A percentile compares a stretch with the other conserved stretches of the same genome.
phyloP scores from a whole-genome alignment of 2,797 vertebrate genomes.

The Aselliscus stoliczkanus region DNA sequence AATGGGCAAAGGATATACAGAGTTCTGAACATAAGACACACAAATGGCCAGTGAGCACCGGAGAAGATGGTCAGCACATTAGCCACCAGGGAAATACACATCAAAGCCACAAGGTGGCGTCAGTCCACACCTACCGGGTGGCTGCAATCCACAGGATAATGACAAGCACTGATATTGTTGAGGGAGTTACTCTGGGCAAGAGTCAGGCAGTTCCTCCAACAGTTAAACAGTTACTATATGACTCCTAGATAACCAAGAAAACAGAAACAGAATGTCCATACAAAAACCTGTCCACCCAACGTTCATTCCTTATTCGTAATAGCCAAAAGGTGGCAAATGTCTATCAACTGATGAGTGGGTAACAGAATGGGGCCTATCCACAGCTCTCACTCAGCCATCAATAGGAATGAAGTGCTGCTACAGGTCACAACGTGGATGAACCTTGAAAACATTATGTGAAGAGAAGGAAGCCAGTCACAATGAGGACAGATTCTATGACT shows the following conservation, averaged over 20 bases:
- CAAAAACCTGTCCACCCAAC: no score
- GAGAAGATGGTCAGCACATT: neutral
- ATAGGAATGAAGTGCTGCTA: neutral
- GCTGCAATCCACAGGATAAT: neutral
- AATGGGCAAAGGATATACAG: neutral
- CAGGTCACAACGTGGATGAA: neutral
- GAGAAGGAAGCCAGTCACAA: neutral
- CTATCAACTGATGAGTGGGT: fast-evolving
- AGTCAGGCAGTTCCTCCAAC: neutral
- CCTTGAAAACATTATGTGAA: neutral
- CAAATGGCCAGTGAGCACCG: neutral
- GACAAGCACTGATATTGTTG: neutral
- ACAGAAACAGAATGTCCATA: no score
- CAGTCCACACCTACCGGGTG: neutral
- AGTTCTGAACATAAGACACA: neutral
- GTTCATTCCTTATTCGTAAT: no score
- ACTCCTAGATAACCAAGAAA: neutral
- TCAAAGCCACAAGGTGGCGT: neutral
- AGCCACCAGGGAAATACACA: neutral
- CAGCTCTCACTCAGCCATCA: neutral
- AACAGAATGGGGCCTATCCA: fast-evolving
- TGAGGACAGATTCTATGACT: neutral
- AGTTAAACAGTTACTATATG: neutral
- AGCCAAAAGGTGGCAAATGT: neutral
- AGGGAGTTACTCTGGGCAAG: neutral